Conservation (phyloP, 1,140 invertebrate genomes). For the Drosophila novamexicana region DNA sequence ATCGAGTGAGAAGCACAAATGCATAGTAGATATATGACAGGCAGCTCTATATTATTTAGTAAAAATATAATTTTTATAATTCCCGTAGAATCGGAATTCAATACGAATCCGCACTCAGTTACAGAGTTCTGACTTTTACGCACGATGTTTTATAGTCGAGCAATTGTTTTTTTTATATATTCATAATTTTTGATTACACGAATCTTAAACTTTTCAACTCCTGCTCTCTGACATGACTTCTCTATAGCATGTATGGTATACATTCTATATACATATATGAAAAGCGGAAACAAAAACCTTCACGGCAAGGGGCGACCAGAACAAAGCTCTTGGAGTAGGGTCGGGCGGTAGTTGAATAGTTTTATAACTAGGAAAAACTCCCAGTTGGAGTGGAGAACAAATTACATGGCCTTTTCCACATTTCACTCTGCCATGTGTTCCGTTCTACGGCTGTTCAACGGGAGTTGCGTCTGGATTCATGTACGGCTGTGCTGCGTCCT, state of each 20-base stretch:
- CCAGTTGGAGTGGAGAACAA: conserved; percentile 51
- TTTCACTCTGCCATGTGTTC: conserved; percentile 16
- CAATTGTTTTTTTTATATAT: not conserved
- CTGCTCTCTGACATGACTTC: not conserved
- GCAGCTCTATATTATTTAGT: no score
- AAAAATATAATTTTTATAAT: no score
- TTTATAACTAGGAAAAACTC: not conserved
- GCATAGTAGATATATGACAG: no score
- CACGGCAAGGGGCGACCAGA: not conserved
- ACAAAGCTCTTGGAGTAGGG: no score
- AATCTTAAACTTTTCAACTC: conserved; percentile 22
- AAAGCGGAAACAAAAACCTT: not conserved
- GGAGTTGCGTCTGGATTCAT: not conserved
- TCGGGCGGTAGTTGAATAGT: not conserved
- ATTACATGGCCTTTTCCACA: conserved; percentile 73
- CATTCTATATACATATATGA: not conserved
- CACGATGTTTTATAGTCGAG: not conserved
- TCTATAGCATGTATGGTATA: not conserved
- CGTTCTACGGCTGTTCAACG: not conserved
- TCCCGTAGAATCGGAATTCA: no score
- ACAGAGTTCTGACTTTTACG: no score
- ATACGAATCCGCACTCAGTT: no score
- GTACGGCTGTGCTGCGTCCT: conserved; percentile 5
- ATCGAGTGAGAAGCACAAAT: no score
- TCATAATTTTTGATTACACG: conserved; percentile 1